phyloP scores from a whole-genome alignment of 1,140 invertebrate species.

The Trichonephila clavipes region DNA sequence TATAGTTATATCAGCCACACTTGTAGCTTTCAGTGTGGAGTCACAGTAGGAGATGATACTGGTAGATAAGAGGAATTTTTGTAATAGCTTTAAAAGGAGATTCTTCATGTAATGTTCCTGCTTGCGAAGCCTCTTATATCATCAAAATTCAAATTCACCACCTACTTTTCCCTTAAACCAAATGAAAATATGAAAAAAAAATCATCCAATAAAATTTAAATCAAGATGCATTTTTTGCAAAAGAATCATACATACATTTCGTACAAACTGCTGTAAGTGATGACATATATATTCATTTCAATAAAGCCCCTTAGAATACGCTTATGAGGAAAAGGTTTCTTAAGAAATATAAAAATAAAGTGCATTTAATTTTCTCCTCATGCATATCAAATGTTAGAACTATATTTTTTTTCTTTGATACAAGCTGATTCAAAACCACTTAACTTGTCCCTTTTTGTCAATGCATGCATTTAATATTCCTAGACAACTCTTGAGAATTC shows the following conservation, averaged over 20 bases:
- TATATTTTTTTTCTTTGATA: background rate
- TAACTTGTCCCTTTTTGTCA: no score
- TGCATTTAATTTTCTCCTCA: background rate
- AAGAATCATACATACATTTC: no score
- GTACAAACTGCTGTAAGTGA: no score
- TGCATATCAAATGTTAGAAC: background rate
- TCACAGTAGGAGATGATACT: background rate
- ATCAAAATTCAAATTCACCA: background rate
- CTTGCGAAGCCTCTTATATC: background rate
- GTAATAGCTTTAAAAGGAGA: background rate
- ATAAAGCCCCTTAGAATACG: background rate
- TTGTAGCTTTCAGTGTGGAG: slow-evolving; percentile 9
- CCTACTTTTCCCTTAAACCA: background rate
- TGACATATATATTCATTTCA: no score
- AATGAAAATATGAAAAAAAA: background rate
- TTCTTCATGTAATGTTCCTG: background rate
- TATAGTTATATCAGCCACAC: slow-evolving; percentile 9
- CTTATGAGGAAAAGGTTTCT: background rate
- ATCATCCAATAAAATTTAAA: background rate
- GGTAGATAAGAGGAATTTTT: background rate
- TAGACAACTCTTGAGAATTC: no score
- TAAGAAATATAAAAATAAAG: no score
- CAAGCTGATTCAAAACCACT: no score
- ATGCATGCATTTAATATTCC: no score
- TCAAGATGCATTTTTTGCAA: no score